phyloP scores from a whole-genome alignment of 2,888 invertebrate species.

The Drosophila diplacantha region DNA sequence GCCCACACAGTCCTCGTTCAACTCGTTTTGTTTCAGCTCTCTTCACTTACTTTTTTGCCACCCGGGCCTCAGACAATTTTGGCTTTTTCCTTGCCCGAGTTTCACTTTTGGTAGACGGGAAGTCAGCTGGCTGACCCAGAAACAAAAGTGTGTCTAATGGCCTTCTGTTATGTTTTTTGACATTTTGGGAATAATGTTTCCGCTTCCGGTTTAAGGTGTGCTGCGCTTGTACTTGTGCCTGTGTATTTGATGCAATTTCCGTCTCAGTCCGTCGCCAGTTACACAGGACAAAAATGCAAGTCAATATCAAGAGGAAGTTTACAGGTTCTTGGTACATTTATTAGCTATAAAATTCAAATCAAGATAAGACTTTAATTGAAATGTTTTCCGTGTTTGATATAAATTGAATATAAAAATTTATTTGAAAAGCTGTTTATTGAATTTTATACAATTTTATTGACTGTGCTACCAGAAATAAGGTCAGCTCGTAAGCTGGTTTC shows the following conservation, averaged over 20 bases:
- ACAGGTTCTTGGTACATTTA: background rate
- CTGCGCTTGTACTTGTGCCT: constrained; percentile 11
- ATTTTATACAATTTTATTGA: background rate
- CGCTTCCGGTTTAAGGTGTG: constrained; percentile 71
- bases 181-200: constrained; percentile 73
- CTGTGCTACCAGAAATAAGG: constrained; percentile 48
- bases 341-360: background rate
- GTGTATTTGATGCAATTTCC: constrained; percentile 67
- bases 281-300: constrained; percentile 1
- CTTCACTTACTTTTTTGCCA: background rate
- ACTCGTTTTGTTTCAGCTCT: constrained; percentile 56
- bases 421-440: background rate
- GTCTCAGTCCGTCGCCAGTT: constrained; percentile 21
- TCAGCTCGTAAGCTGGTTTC: constrained; percentile 63
- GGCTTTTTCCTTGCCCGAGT: constrained; percentile 26
- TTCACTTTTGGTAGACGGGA: constrained; percentile 57
- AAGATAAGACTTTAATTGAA: background rate
- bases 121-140: constrained; percentile 58
- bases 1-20: constrained; percentile 42
- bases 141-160: constrained; percentile 71
- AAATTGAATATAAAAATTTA: no score
- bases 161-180: constrained; percentile 72
- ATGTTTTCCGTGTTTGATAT: background rate
- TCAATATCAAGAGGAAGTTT: background rate
- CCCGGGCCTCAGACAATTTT: constrained; percentile 19